Conservation (phyloP, 2,113 vertebrate genomes). For the Ammodytes dubius region DNA sequence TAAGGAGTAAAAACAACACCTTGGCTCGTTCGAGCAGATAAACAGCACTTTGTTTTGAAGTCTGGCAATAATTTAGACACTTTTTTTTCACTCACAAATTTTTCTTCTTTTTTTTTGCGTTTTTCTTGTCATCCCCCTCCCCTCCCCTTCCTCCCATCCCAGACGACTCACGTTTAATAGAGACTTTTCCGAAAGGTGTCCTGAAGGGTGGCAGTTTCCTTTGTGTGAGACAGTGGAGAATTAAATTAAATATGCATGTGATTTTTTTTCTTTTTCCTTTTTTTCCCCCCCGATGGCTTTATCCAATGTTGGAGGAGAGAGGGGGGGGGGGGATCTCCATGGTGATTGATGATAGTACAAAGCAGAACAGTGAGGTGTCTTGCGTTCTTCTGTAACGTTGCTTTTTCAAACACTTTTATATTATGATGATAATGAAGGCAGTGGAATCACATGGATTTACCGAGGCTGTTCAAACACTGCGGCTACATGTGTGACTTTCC, state of each 20-base stretch:
- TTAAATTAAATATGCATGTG: slow-evolving; percentile 86
- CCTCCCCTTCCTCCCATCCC: slow-evolving; percentile 1
- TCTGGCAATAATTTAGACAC: slow-evolving; percentile 73
- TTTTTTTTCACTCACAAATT: slow-evolving; percentile 64
- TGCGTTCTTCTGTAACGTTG: slow-evolving; percentile 73
- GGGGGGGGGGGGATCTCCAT: slow-evolving; percentile 52
- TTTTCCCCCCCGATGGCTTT: slow-evolving; percentile 52
- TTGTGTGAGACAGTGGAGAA: slow-evolving; percentile 83
- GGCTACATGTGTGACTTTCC: slow-evolving; percentile 43
- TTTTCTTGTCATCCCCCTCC: not conserved
- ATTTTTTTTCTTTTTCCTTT: slow-evolving; percentile 53
- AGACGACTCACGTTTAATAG: slow-evolving; percentile 75
- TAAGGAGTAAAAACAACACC: slow-evolving; percentile 71
- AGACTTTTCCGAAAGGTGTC: slow-evolving; percentile 77
- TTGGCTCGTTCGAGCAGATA: slow-evolving; percentile 71
- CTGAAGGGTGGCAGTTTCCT: slow-evolving; percentile 78
- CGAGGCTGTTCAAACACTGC: slow-evolving; percentile 63
- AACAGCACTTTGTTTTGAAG: slow-evolving; percentile 79
- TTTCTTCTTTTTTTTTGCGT: slow-evolving; percentile 12
- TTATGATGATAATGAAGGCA: slow-evolving; percentile 76
- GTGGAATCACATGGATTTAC: slow-evolving; percentile 56
- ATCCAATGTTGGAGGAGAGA: slow-evolving; percentile 61
- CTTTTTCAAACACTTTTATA: slow-evolving; percentile 73
- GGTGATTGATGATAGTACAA: slow-evolving; percentile 83
- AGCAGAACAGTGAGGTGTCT: slow-evolving; percentile 78